Evolutionary conservation across 1,140 invertebrate species (phyloP), one percentile per base, ranked within the genome.

Genomic region (Branchinecta lindahli): DNA sequence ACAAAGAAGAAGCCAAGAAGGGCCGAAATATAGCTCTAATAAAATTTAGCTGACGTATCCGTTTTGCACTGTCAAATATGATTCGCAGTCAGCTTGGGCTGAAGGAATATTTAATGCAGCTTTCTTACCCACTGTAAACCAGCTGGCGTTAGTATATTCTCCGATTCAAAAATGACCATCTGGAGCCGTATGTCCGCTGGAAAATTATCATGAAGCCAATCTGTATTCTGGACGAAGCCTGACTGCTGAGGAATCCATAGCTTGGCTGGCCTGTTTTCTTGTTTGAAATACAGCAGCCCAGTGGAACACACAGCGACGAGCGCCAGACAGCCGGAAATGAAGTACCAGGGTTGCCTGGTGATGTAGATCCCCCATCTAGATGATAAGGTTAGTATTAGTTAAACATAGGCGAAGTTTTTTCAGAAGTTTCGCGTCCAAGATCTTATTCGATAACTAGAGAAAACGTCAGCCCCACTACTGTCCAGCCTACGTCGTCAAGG

Each of bases 201-300:
- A 78, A 86, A 87, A 71, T 83, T 84, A n/a, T 82, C 78, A 74
- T 86, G 84, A 61, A 88, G 81, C 87, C 87, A 89, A 70, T 88
- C 83, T 8, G 87, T 86, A 71, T 88, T 85, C 72, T 75, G 75
- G 47, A 83, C 81, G 77, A 88, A 89, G 71, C 85, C 83, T 0
- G 86, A 87, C 70, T 87, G 78, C 52, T 81, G 80, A 8, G 83
- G 82, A 8, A 89, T 84, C 88, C 88, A 90, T 70, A 90, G 77
- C 76, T 86, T 87, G 71, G 88, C 78, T 2, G 88, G 88, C 77
- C 88, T 85, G 74, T 83, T 83, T 73, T 84, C 83, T 75, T 84
- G 80, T 71, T 81, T 80, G 78, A 86, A 86, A 71, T 77, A 78
- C 10, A 85, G 74, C 33, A 85, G 77, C 46, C 85, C 85, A 70